These are phyloP conservation scores for Prionailurus bengalensis DNA, from an alignment of 2,113 vertebrate genomes.

Conservation along the genomic window DNA sequence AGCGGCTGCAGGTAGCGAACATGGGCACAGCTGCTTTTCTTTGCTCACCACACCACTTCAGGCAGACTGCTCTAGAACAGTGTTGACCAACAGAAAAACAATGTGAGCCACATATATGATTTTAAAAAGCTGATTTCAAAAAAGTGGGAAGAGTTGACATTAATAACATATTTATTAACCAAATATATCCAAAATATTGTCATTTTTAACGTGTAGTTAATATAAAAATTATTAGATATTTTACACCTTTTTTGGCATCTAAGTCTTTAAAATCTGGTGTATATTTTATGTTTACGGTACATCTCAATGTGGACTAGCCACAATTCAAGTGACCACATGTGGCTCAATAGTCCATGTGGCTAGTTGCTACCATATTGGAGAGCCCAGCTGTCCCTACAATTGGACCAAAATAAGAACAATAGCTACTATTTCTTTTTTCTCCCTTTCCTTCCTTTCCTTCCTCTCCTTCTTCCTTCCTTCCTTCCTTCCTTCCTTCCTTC, in stretches of 20 bases:
- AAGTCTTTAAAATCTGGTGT: not conserved
- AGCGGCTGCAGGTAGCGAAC: too few relatives aligned
- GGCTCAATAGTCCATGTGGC: not conserved
- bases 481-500: too few relatives aligned
- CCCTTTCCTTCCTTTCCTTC: too few relatives aligned
- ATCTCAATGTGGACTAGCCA: not conserved
- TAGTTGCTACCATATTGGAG: not conserved
- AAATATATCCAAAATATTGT: not conserved
- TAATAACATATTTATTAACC: not conserved
- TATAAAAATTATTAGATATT: constrained; percentile 3
- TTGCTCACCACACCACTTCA: not conserved
- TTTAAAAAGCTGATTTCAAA: not conserved
- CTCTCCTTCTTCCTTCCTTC: too few relatives aligned
- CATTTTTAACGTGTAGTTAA: not conserved
- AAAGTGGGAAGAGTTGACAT: not conserved
- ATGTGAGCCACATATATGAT: not conserved
- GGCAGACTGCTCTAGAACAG: not conserved
- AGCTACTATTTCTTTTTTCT: not conserved
- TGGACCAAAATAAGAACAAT: not conserved
- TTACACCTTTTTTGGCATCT: not conserved
- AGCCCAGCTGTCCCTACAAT: not conserved
- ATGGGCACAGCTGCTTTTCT: not conserved
- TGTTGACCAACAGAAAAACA: not conserved
- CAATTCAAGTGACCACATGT: not conserved
- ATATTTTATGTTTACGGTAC: not conserved